These are phyloP conservation scores for Drosophila paramelanica DNA, from an alignment of 2,888 invertebrate genomes.

Conservation along the genomic window DNA sequence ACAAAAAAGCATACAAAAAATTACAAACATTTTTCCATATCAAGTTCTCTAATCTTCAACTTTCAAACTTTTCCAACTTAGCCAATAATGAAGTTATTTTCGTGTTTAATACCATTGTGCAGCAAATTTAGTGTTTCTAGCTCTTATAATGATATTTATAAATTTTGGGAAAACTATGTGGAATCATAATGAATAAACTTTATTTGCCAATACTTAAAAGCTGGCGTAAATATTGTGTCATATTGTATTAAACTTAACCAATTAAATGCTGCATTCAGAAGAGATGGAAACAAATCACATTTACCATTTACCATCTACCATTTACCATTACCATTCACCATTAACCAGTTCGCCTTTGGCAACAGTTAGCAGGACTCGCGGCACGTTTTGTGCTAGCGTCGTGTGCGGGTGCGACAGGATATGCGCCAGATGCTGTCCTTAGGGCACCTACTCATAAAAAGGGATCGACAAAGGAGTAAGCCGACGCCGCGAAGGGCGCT, in stretches of 20 bases:
- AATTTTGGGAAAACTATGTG: too few relatives aligned
- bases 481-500: slow-evolving; percentile 55
- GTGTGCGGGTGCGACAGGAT: slow-evolving; percentile 74
- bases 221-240: too few relatives aligned
- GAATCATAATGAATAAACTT: too few relatives aligned
- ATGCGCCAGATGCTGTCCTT: slow-evolving; percentile 57
- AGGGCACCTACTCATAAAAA: slow-evolving; percentile 35
- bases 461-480: slow-evolving; percentile 64
- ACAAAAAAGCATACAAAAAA: too few relatives aligned
- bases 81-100: too few relatives aligned
- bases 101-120: too few relatives aligned
- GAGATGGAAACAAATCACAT: slow-evolving; percentile 10
- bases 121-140: too few relatives aligned
- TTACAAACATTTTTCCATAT: too few relatives aligned
- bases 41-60: too few relatives aligned
- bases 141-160: too few relatives aligned
- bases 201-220: too few relatives aligned
- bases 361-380: slow-evolving; percentile 20
- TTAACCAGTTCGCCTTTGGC: not conserved
- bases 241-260: not conserved
- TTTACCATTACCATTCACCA: not conserved
- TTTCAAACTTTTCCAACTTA: too few relatives aligned
- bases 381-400: slow-evolving; percentile 41
- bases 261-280: slow-evolving; percentile 8
- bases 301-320: slow-evolving; percentile 1